Conservation (phyloP, 2,797 vertebrate genomes). For the Pseudomugil gertrudae region DNA sequence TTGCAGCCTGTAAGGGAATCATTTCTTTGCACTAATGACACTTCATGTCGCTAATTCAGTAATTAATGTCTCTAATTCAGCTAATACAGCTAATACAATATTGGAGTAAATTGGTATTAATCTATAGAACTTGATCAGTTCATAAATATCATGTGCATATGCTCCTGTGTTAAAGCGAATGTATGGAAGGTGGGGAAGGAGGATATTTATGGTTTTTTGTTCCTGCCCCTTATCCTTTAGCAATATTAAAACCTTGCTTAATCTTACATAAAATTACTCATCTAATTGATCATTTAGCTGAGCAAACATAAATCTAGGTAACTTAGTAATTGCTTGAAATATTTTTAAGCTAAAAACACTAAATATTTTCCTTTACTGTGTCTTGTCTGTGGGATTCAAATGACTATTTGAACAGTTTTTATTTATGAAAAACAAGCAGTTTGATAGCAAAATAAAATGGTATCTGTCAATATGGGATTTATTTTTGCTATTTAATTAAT, state of each 20-base stretch:
- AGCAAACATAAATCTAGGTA: neutral
- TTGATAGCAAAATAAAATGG: neutral
- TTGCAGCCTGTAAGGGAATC: neutral
- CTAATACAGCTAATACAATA: no score
- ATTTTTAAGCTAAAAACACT: neutral
- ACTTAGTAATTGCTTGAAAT: neutral
- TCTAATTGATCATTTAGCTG: neutral
- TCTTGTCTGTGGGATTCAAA: constrained; percentile 1
- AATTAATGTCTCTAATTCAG: no score
- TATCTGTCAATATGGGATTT: neutral
- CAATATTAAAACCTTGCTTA: neutral
- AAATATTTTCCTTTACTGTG: neutral
- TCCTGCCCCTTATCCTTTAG: neutral
- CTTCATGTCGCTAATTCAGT: neutral
- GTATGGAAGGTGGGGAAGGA: neutral
- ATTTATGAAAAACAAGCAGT: neutral
- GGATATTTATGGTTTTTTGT: neutral
- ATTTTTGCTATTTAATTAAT: neutral
- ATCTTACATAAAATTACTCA: neutral
- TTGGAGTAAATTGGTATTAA: no score
- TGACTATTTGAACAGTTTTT: neutral
- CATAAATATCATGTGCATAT: no score
- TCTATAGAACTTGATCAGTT: no score
- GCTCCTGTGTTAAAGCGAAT: neutral
- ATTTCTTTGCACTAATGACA: neutral